Evolutionary conservation across 1,140 invertebrate genomes (phyloP).

Genomic region (Octopus sinensis): DNA sequence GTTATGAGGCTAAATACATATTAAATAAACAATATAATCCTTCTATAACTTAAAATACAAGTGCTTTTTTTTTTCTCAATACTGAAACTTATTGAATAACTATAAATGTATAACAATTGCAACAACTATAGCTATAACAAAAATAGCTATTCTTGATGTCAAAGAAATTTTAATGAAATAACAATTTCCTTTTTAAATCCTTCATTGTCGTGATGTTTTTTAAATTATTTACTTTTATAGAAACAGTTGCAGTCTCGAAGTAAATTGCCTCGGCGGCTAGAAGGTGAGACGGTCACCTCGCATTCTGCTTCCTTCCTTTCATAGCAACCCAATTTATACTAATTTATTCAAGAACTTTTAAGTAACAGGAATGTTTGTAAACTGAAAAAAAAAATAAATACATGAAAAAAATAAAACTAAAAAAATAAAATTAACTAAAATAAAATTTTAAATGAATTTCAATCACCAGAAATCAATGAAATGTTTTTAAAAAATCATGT

Average conservation of each 20-base stretch:
- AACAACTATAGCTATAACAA: not conserved
- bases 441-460: too few species aligned
- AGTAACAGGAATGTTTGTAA: too few species aligned
- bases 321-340: too few species aligned
- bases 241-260: not conserved
- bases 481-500: too few species aligned
- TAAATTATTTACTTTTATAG: slow-evolving; percentile 3
- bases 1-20: too few species aligned
- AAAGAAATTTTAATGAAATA: not conserved
- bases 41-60: not conserved
- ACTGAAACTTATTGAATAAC: not conserved
- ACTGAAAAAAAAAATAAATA: too few species aligned
- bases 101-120: not conserved
- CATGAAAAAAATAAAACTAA: too few species aligned
- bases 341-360: too few species aligned
- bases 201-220: not conserved
- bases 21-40: too few species aligned
- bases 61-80: not conserved
- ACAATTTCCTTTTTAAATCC: not conserved
- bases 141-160: not conserved
- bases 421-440: too few species aligned
- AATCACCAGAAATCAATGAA: too few species aligned
- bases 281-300: slow-evolving; percentile 6
- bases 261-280: slow-evolving; percentile 6
- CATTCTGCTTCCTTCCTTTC: not conserved